Percentiles rank a stretch among this genome's conserved stretches.
phyloP scores from a whole-genome alignment of 2,113 vertebrate genomes.

The Xyrauchen texanus region DNA sequence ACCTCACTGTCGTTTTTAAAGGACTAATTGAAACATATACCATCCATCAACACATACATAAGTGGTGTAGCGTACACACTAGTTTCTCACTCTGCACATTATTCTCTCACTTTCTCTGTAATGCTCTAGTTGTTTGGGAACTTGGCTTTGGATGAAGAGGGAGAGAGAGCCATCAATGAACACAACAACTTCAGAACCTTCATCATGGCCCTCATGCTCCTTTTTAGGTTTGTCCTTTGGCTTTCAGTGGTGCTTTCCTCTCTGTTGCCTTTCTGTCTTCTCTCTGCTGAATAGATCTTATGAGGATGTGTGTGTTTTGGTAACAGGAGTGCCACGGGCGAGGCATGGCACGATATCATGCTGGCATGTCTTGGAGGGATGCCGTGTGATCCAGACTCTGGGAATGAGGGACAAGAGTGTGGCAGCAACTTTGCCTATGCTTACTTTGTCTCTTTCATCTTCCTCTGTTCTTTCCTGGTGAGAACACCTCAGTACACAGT shows the following conservation, averaged over 20 bases:
- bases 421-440: constrained; percentile 92
- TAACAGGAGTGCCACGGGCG: constrained; percentile 89
- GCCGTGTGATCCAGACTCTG: constrained; percentile 80
- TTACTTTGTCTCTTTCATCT: constrained; percentile 97
- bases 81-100: too few relatives aligned
- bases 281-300: not conserved
- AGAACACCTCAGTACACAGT: constrained; percentile 52
- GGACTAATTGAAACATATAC: not conserved
- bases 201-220: constrained; percentile 92
- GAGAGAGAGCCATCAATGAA: constrained; percentile 80
- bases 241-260: constrained; percentile 5
- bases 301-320: constrained; percentile 35
- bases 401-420: constrained; percentile 79
- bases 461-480: constrained; percentile 95
- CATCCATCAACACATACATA: too few relatives aligned
- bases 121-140: constrained; percentile 85
- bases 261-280: not conserved
- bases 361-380: constrained; percentile 86
- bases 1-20: not conserved
- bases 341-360: constrained; percentile 97
- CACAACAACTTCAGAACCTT: constrained; percentile 97
- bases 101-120: too few relatives aligned
- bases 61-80: too few relatives aligned
- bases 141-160: constrained; percentile 78
- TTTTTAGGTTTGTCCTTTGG: constrained; percentile 81